Percentiles rank a stretch among this genome's conserved stretches.
Evolutionary conservation across 2,797 vertebrate species (phyloP).

Genomic region (Silurus lanzhouensis): DNA sequence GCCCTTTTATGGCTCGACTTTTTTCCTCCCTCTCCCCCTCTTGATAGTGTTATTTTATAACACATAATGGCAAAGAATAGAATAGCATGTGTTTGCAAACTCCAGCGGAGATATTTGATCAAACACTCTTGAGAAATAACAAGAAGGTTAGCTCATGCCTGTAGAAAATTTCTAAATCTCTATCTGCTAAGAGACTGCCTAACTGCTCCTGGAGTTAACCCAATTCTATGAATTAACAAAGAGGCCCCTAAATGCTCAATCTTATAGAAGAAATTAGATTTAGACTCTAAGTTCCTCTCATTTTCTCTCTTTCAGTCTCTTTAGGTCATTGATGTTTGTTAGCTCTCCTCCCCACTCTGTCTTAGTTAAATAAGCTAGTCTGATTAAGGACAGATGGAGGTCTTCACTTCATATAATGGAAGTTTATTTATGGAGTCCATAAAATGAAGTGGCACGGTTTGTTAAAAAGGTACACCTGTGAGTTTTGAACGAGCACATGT

Average conservation of each 20-base stretch:
- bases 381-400: conserved; percentile 53
- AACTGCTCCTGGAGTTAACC: conserved; percentile 33
- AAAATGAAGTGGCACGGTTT: conserved; percentile 37
- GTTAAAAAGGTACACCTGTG: conserved; percentile 25
- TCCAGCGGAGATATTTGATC: conserved; percentile 44
- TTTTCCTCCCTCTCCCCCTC: conserved; percentile 50
- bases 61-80: conserved; percentile 34
- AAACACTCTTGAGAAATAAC: conserved; percentile 44
- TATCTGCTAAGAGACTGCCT: conserved; percentile 23
- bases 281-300: not conserved
- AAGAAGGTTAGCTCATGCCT: conserved; percentile 40
- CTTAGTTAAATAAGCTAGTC: conserved; percentile 43
- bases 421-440: conserved; percentile 42
- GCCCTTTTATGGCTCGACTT: conserved; percentile 52
- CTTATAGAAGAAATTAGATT: conserved; percentile 9
- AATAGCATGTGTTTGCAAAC: conserved; percentile 32
- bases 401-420: conserved; percentile 3
- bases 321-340: conserved; percentile 33
- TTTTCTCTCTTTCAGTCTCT: conserved; percentile 4
- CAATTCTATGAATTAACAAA: conserved; percentile 34
- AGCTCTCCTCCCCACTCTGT: conserved; percentile 27
- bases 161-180: conserved; percentile 15
- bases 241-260: not conserved
- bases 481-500: not conserved
- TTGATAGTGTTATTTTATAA: conserved; percentile 38